Base-by-base conservation (phyloP, 2,113 vertebrate species). In the Cheirogaleus medius region DNA sequence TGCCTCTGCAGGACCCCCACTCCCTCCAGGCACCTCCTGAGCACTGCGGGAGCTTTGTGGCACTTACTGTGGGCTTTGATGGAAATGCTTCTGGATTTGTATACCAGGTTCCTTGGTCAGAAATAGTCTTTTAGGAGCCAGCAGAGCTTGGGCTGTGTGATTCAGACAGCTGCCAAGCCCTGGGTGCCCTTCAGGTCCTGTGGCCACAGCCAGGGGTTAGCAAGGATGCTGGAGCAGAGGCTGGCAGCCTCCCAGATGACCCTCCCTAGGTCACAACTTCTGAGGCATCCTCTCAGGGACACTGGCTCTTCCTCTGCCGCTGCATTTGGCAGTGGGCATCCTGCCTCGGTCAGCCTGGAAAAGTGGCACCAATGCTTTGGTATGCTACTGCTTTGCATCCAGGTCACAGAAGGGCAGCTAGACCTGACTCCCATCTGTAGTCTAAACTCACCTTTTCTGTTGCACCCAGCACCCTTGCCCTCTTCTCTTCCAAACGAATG, bases 161-260 rank as follows among this genome's bases (percentile, higher is more conserved):
- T 90, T 88, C 54, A 13, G 54, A 88, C 15, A 39, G 68, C 69
- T 63, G 54, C 71, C 52, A 74, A 47, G 74, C 60, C 73, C 74
- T 39, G 80, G 87, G 34, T 5, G 73, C 74, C 84, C 89, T 94
- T 84, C 56, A 49, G n/a, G 64, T 58, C 49, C 42, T 76, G 81
- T 54, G 6, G 1, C 80, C 0, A 1, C 23, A 14, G 17, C 60
- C 44, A 3, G 32, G 21, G 78, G 8, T 44, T 81, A 32, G 39
- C 25, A 34, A 69, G 66, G 90, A 63, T 85, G 52, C 54, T 66
- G 14, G 69, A 81, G 42, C 13, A 0, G 37, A 9, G 13, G 21
- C 58, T 25, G 60, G 37, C 47, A 76, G 77, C 60, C 52, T 89
- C 64, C 42, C 25, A 44, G 87, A 23, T 84, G 54, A 54, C 69